These are phyloP conservation scores for Polypedilum vanderplanki DNA, from an alignment of 1,140 invertebrate genomes.

Conservation along the genomic window DNA sequence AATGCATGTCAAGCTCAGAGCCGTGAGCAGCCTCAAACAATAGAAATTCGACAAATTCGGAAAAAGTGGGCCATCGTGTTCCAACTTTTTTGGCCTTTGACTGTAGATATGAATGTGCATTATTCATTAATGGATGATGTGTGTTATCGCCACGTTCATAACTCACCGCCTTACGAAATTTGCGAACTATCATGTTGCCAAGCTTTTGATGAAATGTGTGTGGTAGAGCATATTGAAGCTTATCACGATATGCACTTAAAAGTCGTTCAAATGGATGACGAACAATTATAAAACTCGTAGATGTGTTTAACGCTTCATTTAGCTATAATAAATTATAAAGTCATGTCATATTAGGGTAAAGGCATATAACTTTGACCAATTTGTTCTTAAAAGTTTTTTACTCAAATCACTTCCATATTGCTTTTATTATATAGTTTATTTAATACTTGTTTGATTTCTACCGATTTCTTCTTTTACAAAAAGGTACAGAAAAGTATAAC, in stretches of 20 bases:
- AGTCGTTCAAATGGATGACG: slow-evolving; percentile 84
- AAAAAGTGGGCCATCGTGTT: slow-evolving; percentile 63
- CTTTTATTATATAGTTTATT: no score
- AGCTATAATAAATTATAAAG: slow-evolving; percentile 33
- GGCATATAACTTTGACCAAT: no score
- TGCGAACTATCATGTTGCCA: slow-evolving; percentile 64
- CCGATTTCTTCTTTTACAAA: no score
- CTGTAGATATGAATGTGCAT: slow-evolving; percentile 24
- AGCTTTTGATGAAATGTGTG: slow-evolving; percentile 74
- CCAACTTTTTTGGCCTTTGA: slow-evolving; percentile 34
- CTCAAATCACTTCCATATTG: no score
- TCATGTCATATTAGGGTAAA: no score
- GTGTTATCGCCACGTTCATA: slow-evolving; percentile 14
- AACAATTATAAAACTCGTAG: slow-evolving; percentile 76
- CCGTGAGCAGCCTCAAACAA: slow-evolving; percentile 56
- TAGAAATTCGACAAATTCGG: slow-evolving; percentile 69
- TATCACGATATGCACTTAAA: slow-evolving; percentile 83
- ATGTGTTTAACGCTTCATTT: slow-evolving; percentile 48
- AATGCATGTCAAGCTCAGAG: slow-evolving; percentile 81
- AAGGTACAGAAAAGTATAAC: no score
- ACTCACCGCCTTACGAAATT: slow-evolving; percentile 55
- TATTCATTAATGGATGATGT: slow-evolving; percentile 22
- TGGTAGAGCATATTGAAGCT: slow-evolving; percentile 71
- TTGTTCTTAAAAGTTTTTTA: no score
- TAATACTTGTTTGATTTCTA: no score